Evolutionary conservation across 2,888 invertebrate species (phyloP), one percentile per base, ranked within the genome.

Genomic region (Ectemnius lituratus): DNA sequence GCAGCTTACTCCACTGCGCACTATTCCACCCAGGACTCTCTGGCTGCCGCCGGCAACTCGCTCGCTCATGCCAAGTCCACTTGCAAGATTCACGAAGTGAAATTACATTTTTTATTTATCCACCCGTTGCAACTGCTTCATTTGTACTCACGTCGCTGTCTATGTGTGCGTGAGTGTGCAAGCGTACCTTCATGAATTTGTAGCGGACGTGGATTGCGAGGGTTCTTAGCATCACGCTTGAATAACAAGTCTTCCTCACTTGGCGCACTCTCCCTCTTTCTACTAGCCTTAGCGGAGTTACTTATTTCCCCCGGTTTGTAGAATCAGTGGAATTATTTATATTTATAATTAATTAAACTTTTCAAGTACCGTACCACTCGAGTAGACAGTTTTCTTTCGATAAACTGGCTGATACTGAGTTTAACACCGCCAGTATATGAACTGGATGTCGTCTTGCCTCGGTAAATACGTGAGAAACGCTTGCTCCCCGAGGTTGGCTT

Each of bases 401-500:
- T 11, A 6, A 37, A 37, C 37, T 37, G 37, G 37, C 11, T 8
- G 37, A 37, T 6, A 37, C 2, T 2, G 8, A 37, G 37, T 11
- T 37, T 37, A 6, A 37, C 37, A 37, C 37, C 8, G 52, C 37
- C 47, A 47, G 28, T 62, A 62, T 60, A 63, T 63, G 62, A 20
- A 59, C 23, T 61, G 63, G 64, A 62, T 57, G 70, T 46, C 61
- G 49, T 28, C 60, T 63, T 67, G 67, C 23, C 59, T 70, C 16
- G 58, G 62, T 79, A 79, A 81, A 81, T 77, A 79, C 70, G 75
- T 78, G 75, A 81, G 65, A 68, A 74, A 64, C 68, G 28, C 65
- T 56, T 60, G 67, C 71, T 69, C 49, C 56, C 56, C 47, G 47
- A 49, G 56, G 3, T 14, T 47, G 16, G 56, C 20, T 37, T 37